A percentile compares a stretch with the other conserved stretches of the same genome.
These are phyloP conservation scores for Stenodera caucasica DNA, from an alignment of 2,888 invertebrate species.

Conservation along the genomic window DNA sequence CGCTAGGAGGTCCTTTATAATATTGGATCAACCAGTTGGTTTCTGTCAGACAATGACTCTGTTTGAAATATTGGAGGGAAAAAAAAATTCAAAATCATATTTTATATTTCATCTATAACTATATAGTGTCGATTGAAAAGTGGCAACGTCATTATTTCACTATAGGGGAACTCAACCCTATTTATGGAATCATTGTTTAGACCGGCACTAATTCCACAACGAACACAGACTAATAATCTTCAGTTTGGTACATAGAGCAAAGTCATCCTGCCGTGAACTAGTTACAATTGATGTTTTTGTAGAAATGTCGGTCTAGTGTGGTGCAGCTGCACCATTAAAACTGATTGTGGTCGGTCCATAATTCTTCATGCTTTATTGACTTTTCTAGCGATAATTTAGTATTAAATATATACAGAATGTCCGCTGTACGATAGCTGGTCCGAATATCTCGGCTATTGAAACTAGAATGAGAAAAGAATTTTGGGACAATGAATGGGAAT, in stretches of 20 bases:
- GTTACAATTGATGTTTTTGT: constrained; percentile 26
- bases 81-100: background rate
- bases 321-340: constrained; percentile 19
- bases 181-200: constrained; percentile 36
- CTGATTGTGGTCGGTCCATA: constrained; percentile 20
- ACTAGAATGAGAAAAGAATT: too few species aligned
- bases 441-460: too few species aligned
- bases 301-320: background rate
- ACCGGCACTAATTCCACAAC: constrained; percentile 38
- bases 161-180: constrained; percentile 34
- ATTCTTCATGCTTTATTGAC: constrained; percentile 25
- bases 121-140: constrained; percentile 25
- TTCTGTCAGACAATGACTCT: constrained; percentile 26
- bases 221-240: constrained; percentile 38
- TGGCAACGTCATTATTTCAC: constrained; percentile 27
- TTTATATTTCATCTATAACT: background rate
- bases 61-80: constrained; percentile 20
- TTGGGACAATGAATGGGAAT: too few species aligned
- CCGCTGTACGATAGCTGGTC: too few species aligned
- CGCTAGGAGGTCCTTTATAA: constrained; percentile 34
- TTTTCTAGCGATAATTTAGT: background rate
- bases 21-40: constrained; percentile 34
- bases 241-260: constrained; percentile 16
- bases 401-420: background rate
- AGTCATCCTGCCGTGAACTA: constrained; percentile 31